Percentiles rank a stretch among this genome's conserved stretches.
phyloP scores from a whole-genome alignment of 1,140 invertebrate species.

The Stenopsyche tienmushanensis region DNA sequence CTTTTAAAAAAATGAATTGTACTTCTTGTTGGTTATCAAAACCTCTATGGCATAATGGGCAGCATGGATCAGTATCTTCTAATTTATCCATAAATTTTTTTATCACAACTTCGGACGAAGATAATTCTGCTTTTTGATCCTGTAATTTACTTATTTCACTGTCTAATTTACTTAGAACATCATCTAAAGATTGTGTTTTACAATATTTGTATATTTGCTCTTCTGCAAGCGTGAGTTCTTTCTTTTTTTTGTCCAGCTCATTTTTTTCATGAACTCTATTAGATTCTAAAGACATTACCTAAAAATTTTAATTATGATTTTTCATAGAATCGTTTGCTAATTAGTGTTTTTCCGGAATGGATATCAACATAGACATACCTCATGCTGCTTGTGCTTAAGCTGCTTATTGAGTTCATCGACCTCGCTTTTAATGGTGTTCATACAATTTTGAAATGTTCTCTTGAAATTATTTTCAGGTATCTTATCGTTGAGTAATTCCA shows the following conservation, averaged over 20 bases:
- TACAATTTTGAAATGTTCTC: conserved; percentile 56
- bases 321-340: no score
- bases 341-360: no score
- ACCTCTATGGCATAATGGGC: conserved; percentile 78
- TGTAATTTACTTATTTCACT: conserved; percentile 56
- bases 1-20: conserved; percentile 4
- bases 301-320: no score
- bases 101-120: conserved; percentile 55
- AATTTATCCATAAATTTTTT: conserved; percentile 67
- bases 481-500: conserved; percentile 57
- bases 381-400: conserved; percentile 60
- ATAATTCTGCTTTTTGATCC: conserved; percentile 55
- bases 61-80: conserved; percentile 63
- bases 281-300: conserved; percentile 59
- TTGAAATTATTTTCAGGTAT: conserved; percentile 68
- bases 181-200: conserved; percentile 58
- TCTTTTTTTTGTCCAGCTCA: conserved; percentile 58
- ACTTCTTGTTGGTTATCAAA: conserved; percentile 71
- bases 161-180: conserved; percentile 52
- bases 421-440: conserved; percentile 54
- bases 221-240: conserved; percentile 56
- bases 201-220: conserved; percentile 61
- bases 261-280: conserved; percentile 61
- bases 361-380: conserved; percentile 52
- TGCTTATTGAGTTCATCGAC: conserved; percentile 60